Evolutionary conservation across 2,888 invertebrate species (phyloP).

Genomic region (Sarcophaga caerulescens): DNA sequence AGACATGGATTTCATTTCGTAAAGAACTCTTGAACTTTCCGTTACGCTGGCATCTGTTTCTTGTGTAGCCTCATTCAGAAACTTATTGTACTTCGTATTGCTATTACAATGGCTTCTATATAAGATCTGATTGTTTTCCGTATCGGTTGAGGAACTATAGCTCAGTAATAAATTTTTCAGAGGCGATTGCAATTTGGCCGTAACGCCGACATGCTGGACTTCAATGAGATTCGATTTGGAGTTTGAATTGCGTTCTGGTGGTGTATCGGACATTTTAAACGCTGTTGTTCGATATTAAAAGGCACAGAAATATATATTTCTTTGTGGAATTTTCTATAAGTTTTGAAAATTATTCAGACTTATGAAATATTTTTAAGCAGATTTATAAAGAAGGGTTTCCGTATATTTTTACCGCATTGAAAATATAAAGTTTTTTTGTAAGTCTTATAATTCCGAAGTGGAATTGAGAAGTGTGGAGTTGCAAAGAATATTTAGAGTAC

Average conservation of each 20-base stretch:
- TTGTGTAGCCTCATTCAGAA: constrained; percentile 69
- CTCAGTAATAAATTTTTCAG: constrained; percentile 73
- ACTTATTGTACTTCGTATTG: constrained; percentile 73
- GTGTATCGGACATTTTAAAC: constrained; percentile 74
- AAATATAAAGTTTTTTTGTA: too few species aligned
- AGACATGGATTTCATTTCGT: constrained; percentile 75
- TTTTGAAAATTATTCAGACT: background rate
- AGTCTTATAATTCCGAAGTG: too few species aligned
- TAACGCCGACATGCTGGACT: constrained; percentile 78
- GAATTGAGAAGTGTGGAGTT: too few species aligned
- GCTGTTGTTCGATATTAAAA: background rate
- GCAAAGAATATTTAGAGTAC: too few species aligned
- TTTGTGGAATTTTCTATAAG: background rate
- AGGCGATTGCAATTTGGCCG: constrained; percentile 77
- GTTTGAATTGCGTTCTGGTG: constrained; percentile 72
- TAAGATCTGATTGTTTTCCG: constrained; percentile 71
- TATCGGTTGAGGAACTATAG: constrained; percentile 76
- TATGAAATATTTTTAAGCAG: background rate
- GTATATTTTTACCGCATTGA: too few species aligned
- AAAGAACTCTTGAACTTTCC: constrained; percentile 72
- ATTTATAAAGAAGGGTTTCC: background rate
- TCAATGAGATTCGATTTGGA: constrained; percentile 75
- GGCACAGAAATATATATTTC: background rate
- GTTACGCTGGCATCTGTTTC: constrained; percentile 66
- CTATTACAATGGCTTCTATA: constrained; percentile 57